A percentile compares a stretch with the other conserved stretches of the same genome.
These are phyloP conservation scores for Passer domesticus DNA, from an alignment of 2,113 vertebrate species.

Conservation along the genomic window DNA sequence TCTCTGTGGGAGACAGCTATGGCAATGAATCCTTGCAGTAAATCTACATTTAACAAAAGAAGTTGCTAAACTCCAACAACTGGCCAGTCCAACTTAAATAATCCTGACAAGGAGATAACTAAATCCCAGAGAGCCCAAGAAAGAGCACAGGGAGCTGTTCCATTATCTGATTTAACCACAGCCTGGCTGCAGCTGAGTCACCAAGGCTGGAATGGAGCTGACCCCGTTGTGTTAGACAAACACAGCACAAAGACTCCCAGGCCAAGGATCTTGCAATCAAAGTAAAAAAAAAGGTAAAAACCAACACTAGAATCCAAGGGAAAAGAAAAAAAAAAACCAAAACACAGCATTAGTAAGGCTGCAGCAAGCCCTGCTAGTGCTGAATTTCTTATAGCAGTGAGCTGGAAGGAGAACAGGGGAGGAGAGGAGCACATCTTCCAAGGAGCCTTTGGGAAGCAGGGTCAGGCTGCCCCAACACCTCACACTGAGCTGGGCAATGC, in stretches of 20 bases:
- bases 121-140: not conserved
- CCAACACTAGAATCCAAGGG: not conserved
- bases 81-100: not conserved
- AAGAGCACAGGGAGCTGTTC: not conserved
- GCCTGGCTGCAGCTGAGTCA: not conserved
- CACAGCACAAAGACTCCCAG: not conserved
- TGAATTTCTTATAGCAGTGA: not conserved
- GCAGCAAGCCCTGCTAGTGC: not conserved
- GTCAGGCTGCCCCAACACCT: not conserved
- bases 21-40: not conserved
- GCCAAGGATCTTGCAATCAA: not conserved
- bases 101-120: not conserved
- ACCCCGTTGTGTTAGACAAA: not conserved
- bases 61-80: not conserved
- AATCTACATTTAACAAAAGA: not conserved
- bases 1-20: not conserved
- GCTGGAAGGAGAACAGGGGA: not conserved
- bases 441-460: not conserved
- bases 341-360: not conserved
- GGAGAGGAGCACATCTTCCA: not conserved
- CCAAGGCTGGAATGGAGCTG: not conserved
- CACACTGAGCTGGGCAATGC: not conserved
- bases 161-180: not conserved
- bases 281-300: not conserved
- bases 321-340: not conserved